Conservation (phyloP, 2,888 invertebrate species). For the Micropterix aruncella region DNA sequence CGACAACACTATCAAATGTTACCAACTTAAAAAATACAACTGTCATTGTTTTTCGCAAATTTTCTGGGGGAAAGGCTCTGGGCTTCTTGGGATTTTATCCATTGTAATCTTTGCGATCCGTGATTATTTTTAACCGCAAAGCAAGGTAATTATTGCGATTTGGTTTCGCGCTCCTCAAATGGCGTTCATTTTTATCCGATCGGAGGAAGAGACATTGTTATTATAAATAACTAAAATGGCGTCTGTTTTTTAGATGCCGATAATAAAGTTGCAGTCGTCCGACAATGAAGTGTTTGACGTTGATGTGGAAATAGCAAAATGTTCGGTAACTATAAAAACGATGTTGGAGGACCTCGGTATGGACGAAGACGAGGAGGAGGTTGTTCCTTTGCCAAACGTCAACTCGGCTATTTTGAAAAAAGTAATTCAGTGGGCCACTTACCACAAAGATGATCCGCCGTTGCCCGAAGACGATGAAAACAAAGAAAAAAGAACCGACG, state of each 20-base stretch:
- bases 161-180: no score
- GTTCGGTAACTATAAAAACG: constrained; percentile 95
- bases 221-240: constrained; percentile 6
- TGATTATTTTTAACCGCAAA: no score
- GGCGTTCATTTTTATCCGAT: no score
- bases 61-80: no score
- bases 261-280: constrained; percentile 86
- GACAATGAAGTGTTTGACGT: constrained; percentile 94
- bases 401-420: constrained; percentile 93
- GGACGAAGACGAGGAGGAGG: constrained; percentile 88
- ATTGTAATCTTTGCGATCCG: no score
- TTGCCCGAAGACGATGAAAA: constrained; percentile 95
- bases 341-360: constrained; percentile 92
- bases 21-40: no score
- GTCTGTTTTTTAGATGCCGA: constrained; percentile 61
- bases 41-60: no score
- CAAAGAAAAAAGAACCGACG: constrained; percentile 96
- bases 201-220: no score
- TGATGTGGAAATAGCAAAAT: constrained; percentile 93
- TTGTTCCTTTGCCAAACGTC: constrained; percentile 93
- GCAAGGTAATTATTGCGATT: no score
- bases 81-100: no score
- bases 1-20: no score
- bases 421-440: constrained; percentile 86
- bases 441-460: constrained; percentile 91